Evolutionary conservation across 2,113 vertebrate species (phyloP).

Genomic region (Aphyosemion australe): DNA sequence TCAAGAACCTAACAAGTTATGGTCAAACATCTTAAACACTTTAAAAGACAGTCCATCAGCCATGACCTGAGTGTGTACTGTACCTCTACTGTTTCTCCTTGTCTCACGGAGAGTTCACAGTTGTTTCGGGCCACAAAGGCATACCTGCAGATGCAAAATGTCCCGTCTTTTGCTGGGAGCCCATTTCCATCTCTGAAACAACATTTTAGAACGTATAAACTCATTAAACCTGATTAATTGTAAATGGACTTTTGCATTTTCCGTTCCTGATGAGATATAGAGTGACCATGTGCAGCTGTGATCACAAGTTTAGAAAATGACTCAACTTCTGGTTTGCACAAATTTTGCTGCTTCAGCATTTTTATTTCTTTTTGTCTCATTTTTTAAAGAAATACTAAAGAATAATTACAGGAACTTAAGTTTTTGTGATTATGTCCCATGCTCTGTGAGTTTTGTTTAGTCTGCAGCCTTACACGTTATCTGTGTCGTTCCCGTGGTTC

Average conservation of each 20-base stretch:
- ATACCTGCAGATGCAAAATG: conserved; percentile 79
- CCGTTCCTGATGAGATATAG: not conserved
- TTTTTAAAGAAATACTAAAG: too few species aligned
- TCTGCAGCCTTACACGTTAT: conserved; percentile 47
- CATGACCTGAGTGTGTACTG: not conserved
- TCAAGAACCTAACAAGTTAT: conserved; percentile 72
- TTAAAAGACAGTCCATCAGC: not conserved
- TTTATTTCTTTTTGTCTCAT: too few species aligned
- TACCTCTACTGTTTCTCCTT: conserved; percentile 85
- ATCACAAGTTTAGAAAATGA: too few species aligned
- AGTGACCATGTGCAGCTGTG: too few species aligned
- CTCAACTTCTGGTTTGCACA: too few species aligned
- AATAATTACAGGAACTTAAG: not conserved
- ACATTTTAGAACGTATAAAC: too few species aligned
- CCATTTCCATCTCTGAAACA: conserved; percentile 48
- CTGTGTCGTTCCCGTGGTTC: not conserved
- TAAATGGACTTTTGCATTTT: too few species aligned
- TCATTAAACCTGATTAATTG: not conserved
- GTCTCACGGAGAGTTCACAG: conserved; percentile 87
- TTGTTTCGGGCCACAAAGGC: conserved; percentile 89
- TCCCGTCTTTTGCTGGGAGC: conserved; percentile 55
- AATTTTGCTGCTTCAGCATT: too few species aligned
- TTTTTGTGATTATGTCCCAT: not conserved
- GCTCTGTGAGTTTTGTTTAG: not conserved
- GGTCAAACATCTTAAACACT: not conserved